Evolutionary conservation across 2,113 vertebrate genomes (phyloP).

Genomic region (Phainopepla nitens): DNA sequence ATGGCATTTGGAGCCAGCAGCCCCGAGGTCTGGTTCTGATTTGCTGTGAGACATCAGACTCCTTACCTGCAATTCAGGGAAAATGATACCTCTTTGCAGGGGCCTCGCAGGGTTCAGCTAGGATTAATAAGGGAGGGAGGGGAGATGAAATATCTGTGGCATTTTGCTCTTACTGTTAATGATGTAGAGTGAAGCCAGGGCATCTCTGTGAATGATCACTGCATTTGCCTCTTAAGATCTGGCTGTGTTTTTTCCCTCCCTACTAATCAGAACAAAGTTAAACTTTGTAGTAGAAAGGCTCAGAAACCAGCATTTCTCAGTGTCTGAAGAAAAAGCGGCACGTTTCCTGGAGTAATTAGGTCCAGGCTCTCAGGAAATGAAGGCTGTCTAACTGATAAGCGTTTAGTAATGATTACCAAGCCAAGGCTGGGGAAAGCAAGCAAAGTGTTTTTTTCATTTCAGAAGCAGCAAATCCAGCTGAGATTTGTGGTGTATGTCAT

Average conservation of each 20-base stretch:
- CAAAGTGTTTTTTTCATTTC: slow-evolving; percentile 43
- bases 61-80: slow-evolving; percentile 16
- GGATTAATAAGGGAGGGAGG: background rate
- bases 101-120: background rate
- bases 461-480: slow-evolving; percentile 46
- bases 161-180: background rate
- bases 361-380: slow-evolving; percentile 63
- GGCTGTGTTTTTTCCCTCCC: background rate
- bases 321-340: background rate
- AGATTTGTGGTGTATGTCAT: background rate
- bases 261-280: background rate
- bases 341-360: slow-evolving; percentile 42
- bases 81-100: slow-evolving; percentile 21
- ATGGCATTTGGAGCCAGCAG: background rate
- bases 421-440: background rate
- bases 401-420: slow-evolving; percentile 45
- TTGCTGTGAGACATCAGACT: background rate
- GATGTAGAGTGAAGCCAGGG: background rate
- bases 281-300: background rate
- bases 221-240: background rate
- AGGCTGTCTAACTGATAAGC: slow-evolving; percentile 51
- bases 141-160: background rate
- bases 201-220: background rate
- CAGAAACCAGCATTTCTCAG: background rate
- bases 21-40: slow-evolving; percentile 31